Conservation (phyloP, 2,113 vertebrate species). For the Candoia aspera region DNA sequence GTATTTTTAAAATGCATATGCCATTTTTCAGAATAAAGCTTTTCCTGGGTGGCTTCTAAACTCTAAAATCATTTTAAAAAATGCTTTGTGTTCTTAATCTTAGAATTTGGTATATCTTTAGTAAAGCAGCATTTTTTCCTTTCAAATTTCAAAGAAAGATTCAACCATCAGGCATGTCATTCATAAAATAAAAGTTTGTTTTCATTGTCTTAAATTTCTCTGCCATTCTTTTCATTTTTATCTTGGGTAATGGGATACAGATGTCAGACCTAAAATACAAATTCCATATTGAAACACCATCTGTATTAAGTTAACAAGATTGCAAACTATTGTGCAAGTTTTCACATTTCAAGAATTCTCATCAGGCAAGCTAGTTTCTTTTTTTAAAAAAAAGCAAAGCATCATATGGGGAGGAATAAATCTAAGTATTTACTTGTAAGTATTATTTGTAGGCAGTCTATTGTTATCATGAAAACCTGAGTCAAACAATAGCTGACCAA, state of each 20-base stretch:
- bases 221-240: background rate
- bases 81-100: background rate
- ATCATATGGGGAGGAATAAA: background rate
- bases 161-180: background rate
- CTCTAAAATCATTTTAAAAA: background rate
- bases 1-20: background rate
- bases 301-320: background rate
- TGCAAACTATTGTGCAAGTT: background rate
- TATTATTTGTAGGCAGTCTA: too few species aligned
- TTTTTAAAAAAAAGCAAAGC: background rate
- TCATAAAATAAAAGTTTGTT: background rate
- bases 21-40: background rate
- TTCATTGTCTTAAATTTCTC: background rate
- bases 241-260: too few species aligned
- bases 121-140: background rate
- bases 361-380: background rate
- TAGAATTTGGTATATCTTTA: background rate
- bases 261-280: background rate
- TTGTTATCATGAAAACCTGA: background rate
- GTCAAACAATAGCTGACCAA: background rate
- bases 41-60: background rate
- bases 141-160: conserved; percentile 1
- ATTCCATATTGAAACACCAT: background rate
- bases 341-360: background rate
- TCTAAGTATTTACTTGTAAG: background rate